Percentiles rank a stretch among this genome's conserved stretches.
Evolutionary conservation across 1,140 invertebrate genomes (phyloP).

Genomic region (Drosophila baimaii): DNA sequence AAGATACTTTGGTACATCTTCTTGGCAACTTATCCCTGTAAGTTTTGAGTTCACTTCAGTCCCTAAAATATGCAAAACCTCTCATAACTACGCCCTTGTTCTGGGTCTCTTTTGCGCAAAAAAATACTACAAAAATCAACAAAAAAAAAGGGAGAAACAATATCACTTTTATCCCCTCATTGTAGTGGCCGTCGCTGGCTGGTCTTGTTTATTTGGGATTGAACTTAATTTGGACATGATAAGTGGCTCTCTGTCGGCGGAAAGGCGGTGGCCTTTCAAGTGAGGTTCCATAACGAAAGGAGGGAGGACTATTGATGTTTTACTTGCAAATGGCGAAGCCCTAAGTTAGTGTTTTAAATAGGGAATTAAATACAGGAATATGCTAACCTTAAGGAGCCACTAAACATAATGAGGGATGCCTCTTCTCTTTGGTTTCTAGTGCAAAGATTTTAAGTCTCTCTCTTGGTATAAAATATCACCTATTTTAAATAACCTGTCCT

Average conservation of each 20-base stretch:
- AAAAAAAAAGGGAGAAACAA: no score
- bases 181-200: conserved; percentile 25
- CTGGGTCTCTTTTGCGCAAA: background rate
- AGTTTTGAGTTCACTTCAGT: background rate
- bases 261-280: conserved; percentile 60
- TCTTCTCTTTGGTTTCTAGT: background rate
- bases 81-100: background rate
- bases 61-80: background rate
- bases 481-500: conserved; percentile 1
- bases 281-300: background rate
- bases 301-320: conserved; percentile 64
- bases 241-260: conserved; percentile 64
- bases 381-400: background rate
- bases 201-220: conserved; percentile 75
- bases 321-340: conserved; percentile 50
- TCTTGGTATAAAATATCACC: background rate
- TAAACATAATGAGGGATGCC: background rate
- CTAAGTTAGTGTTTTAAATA: conserved; percentile 7
- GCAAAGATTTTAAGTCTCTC: background rate
- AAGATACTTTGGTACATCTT: background rate
- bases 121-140: no score
- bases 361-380: background rate
- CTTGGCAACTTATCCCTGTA: background rate
- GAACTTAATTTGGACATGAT: conserved; percentile 82
- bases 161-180: conserved; percentile 1